A percentile compares a stretch with the other conserved stretches of the same genome.
phyloP scores from a whole-genome alignment of 2,888 invertebrate genomes.

The Ormyrus labotus region DNA sequence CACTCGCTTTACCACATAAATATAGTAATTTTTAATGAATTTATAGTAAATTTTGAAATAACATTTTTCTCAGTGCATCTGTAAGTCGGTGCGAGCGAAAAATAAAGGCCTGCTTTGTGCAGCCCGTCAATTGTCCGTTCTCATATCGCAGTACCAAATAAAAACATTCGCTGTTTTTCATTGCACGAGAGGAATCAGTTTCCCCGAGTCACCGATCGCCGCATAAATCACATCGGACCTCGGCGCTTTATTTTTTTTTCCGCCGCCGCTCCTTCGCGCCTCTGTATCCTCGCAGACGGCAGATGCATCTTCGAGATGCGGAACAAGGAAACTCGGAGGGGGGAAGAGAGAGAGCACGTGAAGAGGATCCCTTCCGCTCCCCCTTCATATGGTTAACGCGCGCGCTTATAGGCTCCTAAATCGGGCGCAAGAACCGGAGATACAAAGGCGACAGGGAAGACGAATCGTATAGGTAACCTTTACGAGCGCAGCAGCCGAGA shows the following conservation, averaged over 20 bases:
- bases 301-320: slow-evolving; percentile 28
- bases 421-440: not conserved
- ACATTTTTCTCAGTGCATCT: too few species aligned
- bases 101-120: slow-evolving; percentile 12
- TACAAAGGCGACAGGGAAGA: not conserved
- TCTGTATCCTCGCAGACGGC: not conserved
- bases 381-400: not conserved
- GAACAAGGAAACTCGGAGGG: slow-evolving; percentile 30
- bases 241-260: not conserved
- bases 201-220: slow-evolving; percentile 18
- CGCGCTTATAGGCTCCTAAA: not conserved
- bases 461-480: not conserved
- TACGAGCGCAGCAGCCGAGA: not conserved
- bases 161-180: slow-evolving; percentile 9
- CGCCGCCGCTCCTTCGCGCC: not conserved
- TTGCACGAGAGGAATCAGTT: not conserved
- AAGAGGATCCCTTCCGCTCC: slow-evolving; percentile 8
- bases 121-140: too few species aligned
- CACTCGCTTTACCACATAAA: too few species aligned
- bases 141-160: not conserved
- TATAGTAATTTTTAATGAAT: too few species aligned
- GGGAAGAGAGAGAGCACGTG: too few species aligned
- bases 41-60: too few species aligned
- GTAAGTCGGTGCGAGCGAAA: not conserved
- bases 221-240: slow-evolving; percentile 12